phyloP scores from a whole-genome alignment of 2,113 vertebrate species.

The Reinhardtius hippoglossoides region DNA sequence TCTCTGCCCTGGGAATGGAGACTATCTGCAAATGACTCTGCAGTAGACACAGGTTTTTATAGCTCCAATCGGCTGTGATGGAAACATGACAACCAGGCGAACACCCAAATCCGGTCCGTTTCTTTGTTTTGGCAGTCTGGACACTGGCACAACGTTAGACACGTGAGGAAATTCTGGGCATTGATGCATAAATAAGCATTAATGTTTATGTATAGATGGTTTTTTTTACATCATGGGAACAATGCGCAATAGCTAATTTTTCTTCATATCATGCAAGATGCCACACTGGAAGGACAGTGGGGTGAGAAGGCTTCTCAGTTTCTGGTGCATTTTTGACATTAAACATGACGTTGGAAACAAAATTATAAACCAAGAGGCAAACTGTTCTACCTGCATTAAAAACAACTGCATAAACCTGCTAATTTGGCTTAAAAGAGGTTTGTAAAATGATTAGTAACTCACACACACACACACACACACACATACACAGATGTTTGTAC shows the following conservation, averaged over 20 bases:
- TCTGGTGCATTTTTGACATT: not conserved
- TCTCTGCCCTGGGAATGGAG: not conserved
- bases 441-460: not conserved
- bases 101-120: not conserved
- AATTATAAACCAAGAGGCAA: not conserved
- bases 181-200: too few species aligned
- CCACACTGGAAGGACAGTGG: too few species aligned
- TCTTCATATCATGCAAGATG: too few species aligned
- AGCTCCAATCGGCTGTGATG: too few species aligned
- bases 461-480: slow-evolving; percentile 4
- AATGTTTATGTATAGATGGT: not conserved
- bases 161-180: too few species aligned
- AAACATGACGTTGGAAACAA: not conserved
- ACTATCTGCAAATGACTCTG: not conserved
- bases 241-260: not conserved
- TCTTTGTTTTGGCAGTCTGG: not conserved
- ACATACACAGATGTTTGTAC: slow-evolving; percentile 74
- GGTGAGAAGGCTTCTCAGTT: not conserved
- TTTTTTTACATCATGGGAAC: not conserved
- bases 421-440: too few species aligned
- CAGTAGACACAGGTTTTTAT: too few species aligned
- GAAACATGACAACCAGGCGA: not conserved
- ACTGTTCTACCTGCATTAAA: not conserved
- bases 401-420: too few species aligned
- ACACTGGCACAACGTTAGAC: too few species aligned